These are phyloP conservation scores for Lysandra bellargus DNA, from an alignment of 2,888 invertebrate species.

Conservation along the genomic window DNA sequence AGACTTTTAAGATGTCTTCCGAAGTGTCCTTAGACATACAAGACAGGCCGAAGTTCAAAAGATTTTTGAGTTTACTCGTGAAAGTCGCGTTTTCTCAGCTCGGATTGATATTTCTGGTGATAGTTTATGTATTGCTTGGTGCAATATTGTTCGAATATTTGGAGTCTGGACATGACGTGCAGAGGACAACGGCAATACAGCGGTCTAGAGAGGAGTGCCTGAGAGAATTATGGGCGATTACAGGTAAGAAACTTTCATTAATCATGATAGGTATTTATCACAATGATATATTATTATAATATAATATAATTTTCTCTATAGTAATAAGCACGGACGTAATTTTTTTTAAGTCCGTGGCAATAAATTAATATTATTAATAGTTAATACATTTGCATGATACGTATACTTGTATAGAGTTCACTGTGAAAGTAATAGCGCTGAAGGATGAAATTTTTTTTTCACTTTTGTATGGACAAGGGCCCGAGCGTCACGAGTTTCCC, in stretches of 20 bases:
- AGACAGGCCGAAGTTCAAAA: conserved; percentile 62
- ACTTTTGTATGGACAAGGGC: no score
- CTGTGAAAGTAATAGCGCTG: no score
- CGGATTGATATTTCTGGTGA: conserved; percentile 86
- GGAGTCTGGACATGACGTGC: conserved; percentile 85
- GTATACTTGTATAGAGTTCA: no score
- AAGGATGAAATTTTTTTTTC: no score
- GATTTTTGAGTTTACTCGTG: conserved; percentile 64
- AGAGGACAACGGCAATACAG: conserved; percentile 82
- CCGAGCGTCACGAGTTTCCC: no score
- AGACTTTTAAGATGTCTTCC: conserved; percentile 59
- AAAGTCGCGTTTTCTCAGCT: conserved; percentile 84
- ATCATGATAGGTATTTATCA: no score
- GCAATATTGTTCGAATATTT: conserved; percentile 87
- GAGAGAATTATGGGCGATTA: conserved; percentile 88
- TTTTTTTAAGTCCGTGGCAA: no score
- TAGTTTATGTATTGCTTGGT: conserved; percentile 87
- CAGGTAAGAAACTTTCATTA: conserved; percentile 75
- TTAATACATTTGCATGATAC: no score
- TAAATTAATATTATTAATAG: no score
- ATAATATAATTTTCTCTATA: no score
- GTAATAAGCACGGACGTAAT: no score
- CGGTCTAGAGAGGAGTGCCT: conserved; percentile 85
- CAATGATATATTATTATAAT: no score
- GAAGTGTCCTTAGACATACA: conserved; percentile 72